phyloP scores from a whole-genome alignment of 2,797 vertebrate genomes.

The Natrix natrix region DNA sequence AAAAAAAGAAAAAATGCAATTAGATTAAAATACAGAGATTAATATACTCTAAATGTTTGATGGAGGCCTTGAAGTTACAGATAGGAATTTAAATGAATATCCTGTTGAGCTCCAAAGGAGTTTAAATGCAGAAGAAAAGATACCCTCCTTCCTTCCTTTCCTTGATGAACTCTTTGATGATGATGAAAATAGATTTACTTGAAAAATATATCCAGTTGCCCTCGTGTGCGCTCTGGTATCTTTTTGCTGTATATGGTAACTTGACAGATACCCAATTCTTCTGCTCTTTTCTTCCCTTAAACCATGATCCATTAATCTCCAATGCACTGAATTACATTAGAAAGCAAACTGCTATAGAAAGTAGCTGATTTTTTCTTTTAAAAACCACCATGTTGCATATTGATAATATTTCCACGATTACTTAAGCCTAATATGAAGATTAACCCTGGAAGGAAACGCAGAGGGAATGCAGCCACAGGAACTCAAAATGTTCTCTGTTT shows the following conservation, averaged over 20 bases:
- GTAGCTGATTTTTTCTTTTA: not conserved
- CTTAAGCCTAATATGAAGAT: not conserved
- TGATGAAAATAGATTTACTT: not conserved
- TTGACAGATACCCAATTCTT: not conserved
- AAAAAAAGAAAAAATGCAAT: not conserved
- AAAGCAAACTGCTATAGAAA: constrained; percentile 2
- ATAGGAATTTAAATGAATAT: constrained; percentile 10
- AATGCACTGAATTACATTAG: not conserved
- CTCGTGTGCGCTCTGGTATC: not conserved
- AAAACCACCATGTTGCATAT: not conserved
- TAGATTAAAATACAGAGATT: not conserved
- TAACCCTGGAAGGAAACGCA: not conserved
- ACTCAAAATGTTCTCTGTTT: constrained; percentile 1
- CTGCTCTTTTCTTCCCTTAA: not conserved
- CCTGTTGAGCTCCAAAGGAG: not conserved
- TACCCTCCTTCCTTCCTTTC: not conserved
- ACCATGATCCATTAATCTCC: constrained; percentile 11
- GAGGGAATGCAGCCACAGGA: not conserved
- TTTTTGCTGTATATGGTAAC: not conserved
- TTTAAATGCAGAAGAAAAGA: not conserved
- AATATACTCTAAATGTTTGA: not conserved
- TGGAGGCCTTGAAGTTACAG: not conserved
- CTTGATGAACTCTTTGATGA: constrained; percentile 6
- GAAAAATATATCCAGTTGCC: not conserved
- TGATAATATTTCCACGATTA: constrained; percentile 7